These are phyloP conservation scores for Ametastegia equiseti DNA, from an alignment of 2,888 invertebrate genomes.

Conservation along the genomic window DNA sequence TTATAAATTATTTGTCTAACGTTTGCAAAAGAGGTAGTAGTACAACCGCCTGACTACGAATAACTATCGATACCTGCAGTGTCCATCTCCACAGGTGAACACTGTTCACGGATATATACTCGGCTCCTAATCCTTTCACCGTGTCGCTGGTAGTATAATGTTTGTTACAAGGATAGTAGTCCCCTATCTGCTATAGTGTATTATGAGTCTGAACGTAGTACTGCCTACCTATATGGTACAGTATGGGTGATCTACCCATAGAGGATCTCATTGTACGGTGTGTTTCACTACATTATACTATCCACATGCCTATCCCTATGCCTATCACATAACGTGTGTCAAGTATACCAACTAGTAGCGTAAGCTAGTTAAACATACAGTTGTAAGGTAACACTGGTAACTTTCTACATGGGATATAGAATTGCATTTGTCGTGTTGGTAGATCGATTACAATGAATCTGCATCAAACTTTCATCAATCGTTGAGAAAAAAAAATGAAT, in stretches of 20 bases:
- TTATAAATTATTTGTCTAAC: slow-evolving; percentile 19
- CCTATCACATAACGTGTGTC: slow-evolving; percentile 1
- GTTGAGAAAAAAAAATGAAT: too few species aligned
- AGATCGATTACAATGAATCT: background rate
- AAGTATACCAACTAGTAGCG: background rate
- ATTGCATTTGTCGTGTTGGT: background rate
- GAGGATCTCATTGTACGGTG: slow-evolving; percentile 41
- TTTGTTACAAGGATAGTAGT: slow-evolving; percentile 33
- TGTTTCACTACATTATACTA: too few species aligned
- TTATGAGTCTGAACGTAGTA: background rate
- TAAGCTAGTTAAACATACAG: background rate
- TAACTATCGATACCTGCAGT: slow-evolving; percentile 23
- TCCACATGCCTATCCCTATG: too few species aligned
- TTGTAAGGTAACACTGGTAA: slow-evolving; percentile 19
- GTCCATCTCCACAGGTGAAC: slow-evolving; percentile 19
- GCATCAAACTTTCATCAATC: background rate
- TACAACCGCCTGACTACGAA: background rate
- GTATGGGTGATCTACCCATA: slow-evolving; percentile 21
- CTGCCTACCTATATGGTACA: too few species aligned
- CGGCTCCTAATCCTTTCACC: slow-evolving; percentile 45
- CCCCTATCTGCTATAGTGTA: background rate
- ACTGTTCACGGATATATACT: background rate
- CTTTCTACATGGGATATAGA: slow-evolving; percentile 16
- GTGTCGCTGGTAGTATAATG: slow-evolving; percentile 11
- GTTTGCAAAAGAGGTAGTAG: slow-evolving; percentile 32